These are phyloP conservation scores for Chlamydotis undulata DNA, from an alignment of 2,113 vertebrate genomes.

Conservation along the genomic window DNA sequence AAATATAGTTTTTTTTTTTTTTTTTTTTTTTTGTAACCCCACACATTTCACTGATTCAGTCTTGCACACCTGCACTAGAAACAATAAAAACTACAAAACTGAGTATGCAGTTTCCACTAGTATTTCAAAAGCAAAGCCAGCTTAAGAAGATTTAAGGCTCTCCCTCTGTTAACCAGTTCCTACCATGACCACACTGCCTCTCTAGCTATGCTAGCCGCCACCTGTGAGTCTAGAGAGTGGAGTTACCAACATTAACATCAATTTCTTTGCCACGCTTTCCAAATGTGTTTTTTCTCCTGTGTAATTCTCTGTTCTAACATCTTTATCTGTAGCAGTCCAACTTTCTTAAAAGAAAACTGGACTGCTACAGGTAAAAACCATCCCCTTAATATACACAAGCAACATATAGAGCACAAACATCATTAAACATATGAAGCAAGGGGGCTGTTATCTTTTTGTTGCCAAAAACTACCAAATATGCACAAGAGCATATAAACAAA, in stretches of 20 bases:
- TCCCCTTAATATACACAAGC: not conserved
- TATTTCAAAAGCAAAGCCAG: not conserved
- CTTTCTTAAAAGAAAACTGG: not conserved
- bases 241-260: not conserved
- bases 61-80: not conserved
- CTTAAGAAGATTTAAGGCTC: not conserved
- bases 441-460: not conserved
- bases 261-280: not conserved
- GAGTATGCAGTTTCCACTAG: not conserved
- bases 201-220: not conserved
- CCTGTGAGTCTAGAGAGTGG: not conserved
- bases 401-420: not conserved
- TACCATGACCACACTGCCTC: not conserved
- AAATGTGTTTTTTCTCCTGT: not conserved
- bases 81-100: not conserved
- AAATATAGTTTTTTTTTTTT: too few relatives aligned
- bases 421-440: accelerated
- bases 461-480: not conserved
- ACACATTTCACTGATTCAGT: not conserved
- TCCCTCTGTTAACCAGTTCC: not conserved
- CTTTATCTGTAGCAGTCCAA: not conserved
- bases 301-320: not conserved
- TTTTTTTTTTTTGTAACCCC: not conserved
- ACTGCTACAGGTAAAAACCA: not conserved
- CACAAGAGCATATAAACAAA: not conserved